Conservation (phyloP, 2,888 invertebrate species). For the Harmothoe impar region DNA sequence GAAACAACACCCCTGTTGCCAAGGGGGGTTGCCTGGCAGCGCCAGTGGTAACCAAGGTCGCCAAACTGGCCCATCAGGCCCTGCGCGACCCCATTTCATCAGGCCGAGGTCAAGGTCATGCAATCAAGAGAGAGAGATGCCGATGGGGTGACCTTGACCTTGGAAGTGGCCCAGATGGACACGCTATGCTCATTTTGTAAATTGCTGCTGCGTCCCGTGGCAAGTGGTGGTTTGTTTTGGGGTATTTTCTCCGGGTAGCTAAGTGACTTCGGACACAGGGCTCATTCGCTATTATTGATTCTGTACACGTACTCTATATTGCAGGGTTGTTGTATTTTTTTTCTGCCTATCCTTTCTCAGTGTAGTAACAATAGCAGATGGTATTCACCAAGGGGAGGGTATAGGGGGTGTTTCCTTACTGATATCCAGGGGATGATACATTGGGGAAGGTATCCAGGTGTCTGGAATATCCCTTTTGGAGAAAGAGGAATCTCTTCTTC, state of each 20-base stretch:
- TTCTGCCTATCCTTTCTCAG: too few relatives aligned
- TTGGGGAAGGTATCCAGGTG: too few relatives aligned
- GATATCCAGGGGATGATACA: too few relatives aligned
- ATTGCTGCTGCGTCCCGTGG: not conserved
- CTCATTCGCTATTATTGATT: not conserved
- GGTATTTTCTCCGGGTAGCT: not conserved
- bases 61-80: slow-evolving; percentile 24
- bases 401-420: too few relatives aligned
- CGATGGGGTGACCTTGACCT: slow-evolving; percentile 10
- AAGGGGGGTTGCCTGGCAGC: too few relatives aligned
- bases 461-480: too few relatives aligned
- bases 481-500: too few relatives aligned
- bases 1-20: not conserved
- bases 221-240: not conserved
- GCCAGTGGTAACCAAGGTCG: not conserved
- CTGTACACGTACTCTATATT: not conserved
- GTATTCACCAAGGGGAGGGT: too few relatives aligned
- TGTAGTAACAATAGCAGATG: too few relatives aligned
- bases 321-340: not conserved
- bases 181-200: slow-evolving; percentile 5
- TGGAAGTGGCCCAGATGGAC: not conserved
- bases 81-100: slow-evolving; percentile 18
- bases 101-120: slow-evolving; percentile 23
- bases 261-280: not conserved
- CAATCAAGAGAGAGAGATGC: slow-evolving; percentile 13